Evolutionary conservation across 1,140 invertebrate species (phyloP), one percentile per base, ranked within the genome.

Genomic region (Aphelenchoides fujianensis): DNA sequence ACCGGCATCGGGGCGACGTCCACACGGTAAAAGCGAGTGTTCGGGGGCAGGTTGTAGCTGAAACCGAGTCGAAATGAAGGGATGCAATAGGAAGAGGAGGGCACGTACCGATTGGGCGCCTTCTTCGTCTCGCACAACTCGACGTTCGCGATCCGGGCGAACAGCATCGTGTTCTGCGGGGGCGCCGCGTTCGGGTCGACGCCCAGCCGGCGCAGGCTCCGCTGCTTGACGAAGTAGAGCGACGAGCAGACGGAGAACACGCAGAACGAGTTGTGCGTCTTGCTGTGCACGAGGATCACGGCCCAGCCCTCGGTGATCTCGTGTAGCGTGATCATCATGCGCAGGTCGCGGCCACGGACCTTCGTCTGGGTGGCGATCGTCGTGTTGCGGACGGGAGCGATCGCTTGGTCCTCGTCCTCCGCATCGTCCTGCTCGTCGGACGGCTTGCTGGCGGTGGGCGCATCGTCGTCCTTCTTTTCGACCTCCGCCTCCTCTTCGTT

Each of bases 21-120:
- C 36, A 78, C 77, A 23, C 75, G 64, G 59, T 81, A 78, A 19
- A 78, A 78, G 3, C 79, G 74, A n/a, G 76, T 81, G 35, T 70
- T 63, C 30, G 70, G 28, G 30, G 77, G 78, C 32, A 78, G 35
- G 62, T 78, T 78, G 55, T 78, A 78, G 9, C 76, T 77, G 27
- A 72, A 77, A 69, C 30, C 19, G 59, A 31, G 2, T 19, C 19
- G 31, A 16, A n/a, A 61, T 61, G n/a, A 61, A 61, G 16, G 31
- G 31, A n/a, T 61, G 1, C 30, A 2, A 16, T 19, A 53, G 2
- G 52, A 27, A 53, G 2, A 53, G 19, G 19, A 53, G 1, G 52
- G 27, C 1, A 53, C 57, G n/a, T 28, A 77, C 78, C 76, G 59
- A 72, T 78, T 78, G 59, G 31, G 27, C 9, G 32, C 52, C 48